Conservation (phyloP, 2,797 vertebrate species). For the Darevskia mixta region DNA sequence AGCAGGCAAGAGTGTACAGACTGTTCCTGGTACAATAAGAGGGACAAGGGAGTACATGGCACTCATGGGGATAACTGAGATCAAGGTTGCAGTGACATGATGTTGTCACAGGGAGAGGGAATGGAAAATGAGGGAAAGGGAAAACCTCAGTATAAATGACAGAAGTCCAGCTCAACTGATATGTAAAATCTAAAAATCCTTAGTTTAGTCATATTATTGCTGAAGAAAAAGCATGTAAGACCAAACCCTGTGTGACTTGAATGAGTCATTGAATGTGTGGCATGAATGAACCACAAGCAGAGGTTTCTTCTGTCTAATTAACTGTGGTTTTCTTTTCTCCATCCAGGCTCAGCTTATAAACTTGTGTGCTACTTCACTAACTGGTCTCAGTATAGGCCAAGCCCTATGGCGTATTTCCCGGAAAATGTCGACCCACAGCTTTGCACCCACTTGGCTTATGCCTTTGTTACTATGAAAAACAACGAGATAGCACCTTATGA, state of each 20-base stretch:
- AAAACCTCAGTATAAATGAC: background rate
- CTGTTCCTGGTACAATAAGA: too few species aligned
- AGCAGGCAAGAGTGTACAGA: too few species aligned
- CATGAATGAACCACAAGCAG: background rate
- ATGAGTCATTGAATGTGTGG: background rate
- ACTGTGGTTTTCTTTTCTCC: slow-evolving; percentile 20
- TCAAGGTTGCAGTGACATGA: background rate
- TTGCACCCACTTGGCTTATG: slow-evolving; percentile 86
- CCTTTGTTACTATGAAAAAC: slow-evolving; percentile 83
- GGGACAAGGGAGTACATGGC: too few species aligned
- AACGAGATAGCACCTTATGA: slow-evolving; percentile 79
- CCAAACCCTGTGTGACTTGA: background rate
- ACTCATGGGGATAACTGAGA: too few species aligned
- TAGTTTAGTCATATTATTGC: background rate
- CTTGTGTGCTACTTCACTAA: slow-evolving; percentile 87
- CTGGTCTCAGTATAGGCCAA: slow-evolving; percentile 84
- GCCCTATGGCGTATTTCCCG: slow-evolving; percentile 74
- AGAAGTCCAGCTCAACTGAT: background rate
- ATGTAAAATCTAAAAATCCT: background rate
- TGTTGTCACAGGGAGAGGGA: background rate
- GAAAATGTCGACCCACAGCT: slow-evolving; percentile 82
- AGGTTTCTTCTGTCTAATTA: background rate
- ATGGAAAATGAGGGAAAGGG: background rate
- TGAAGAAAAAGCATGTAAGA: background rate
- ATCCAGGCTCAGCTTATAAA: slow-evolving; percentile 75